Conservation (phyloP, 2,797 vertebrate genomes). For the Platalea minor region DNA sequence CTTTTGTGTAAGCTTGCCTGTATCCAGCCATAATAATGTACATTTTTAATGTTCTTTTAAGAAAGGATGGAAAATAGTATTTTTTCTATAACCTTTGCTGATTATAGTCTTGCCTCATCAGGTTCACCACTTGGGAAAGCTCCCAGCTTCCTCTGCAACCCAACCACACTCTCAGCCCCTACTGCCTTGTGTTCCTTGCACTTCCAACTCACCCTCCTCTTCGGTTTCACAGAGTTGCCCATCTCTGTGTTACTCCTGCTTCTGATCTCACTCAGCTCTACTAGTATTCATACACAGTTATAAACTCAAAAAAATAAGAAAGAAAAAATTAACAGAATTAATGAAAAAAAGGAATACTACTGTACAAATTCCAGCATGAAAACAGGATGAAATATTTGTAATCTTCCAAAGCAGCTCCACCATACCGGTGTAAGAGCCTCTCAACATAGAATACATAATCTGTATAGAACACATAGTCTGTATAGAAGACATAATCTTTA, state of each 20-base stretch:
- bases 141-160: background rate
- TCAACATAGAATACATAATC: background rate
- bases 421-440: background rate
- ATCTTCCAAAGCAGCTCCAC: background rate
- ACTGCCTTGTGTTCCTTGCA: background rate
- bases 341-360: background rate
- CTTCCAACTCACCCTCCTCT: background rate
- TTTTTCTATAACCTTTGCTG: background rate
- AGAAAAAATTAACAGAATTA: background rate
- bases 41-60: background rate
- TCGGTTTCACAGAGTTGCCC: background rate
- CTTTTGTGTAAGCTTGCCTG: background rate
- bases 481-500: background rate
- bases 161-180: background rate
- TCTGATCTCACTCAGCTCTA: background rate
- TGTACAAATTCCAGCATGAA: background rate
- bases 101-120: background rate
- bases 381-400: background rate
- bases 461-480: background rate
- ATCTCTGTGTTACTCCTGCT: background rate
- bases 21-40: background rate
- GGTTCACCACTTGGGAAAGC: background rate
- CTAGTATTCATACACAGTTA: background rate
- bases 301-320: background rate
- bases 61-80: background rate